A percentile compares a stretch with the other conserved stretches of the same genome.
These are phyloP conservation scores for Antheraea yamamai DNA, from an alignment of 2,888 invertebrate species.

Conservation along the genomic window DNA sequence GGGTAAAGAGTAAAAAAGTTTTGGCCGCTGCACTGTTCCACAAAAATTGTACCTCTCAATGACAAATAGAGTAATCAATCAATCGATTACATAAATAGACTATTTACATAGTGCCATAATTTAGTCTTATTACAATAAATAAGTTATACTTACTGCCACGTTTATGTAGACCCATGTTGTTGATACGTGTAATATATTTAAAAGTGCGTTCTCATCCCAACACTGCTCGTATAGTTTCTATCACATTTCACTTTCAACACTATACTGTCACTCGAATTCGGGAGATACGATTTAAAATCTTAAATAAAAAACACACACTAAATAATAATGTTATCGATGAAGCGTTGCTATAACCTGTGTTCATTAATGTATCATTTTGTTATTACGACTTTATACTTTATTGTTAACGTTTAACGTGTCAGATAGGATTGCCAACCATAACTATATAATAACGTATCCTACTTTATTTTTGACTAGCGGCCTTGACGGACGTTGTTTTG, in stretches of 20 bases:
- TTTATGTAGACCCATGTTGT: slow-evolving; percentile 70
- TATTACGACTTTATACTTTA: neutral
- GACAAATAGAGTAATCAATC: too few relatives aligned
- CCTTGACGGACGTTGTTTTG: too few relatives aligned
- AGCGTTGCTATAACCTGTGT: neutral
- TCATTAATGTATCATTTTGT: neutral
- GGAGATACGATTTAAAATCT: neutral
- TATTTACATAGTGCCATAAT: neutral
- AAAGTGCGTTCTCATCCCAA: slow-evolving; percentile 40
- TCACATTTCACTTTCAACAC: slow-evolving; percentile 18
- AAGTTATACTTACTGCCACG: slow-evolving; percentile 67
- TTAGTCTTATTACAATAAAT: neutral
- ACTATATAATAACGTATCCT: too few relatives aligned
- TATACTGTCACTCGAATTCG: neutral
- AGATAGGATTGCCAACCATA: neutral
- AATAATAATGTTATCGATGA: neutral
- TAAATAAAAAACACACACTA: neutral
- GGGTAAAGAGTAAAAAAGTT: too few relatives aligned
- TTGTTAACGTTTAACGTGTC: neutral
- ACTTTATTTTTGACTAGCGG: too few relatives aligned
- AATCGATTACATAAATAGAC: too few relatives aligned
- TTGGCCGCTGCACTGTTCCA: too few relatives aligned
- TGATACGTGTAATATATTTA: neutral
- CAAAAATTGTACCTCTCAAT: too few relatives aligned
- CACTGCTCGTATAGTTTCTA: slow-evolving; percentile 40